Conservation (phyloP, 1,140 invertebrate genomes). For the Ylistrum balloti region DNA sequence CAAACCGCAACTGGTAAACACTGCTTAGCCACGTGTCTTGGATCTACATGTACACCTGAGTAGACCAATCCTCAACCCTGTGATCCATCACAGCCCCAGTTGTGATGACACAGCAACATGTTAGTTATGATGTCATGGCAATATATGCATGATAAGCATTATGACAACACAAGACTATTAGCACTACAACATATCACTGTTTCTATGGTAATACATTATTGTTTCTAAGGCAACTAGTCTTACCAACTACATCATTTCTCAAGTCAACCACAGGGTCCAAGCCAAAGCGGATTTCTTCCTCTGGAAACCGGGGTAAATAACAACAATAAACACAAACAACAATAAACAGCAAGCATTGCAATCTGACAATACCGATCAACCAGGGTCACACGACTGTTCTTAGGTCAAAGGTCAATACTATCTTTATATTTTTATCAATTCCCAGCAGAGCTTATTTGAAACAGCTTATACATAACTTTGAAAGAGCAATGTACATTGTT, state of each 20-base stretch:
- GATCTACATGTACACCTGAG: too few relatives aligned
- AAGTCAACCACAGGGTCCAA: conserved; percentile 70
- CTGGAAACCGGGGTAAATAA: conserved; percentile 61
- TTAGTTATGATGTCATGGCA: too few relatives aligned
- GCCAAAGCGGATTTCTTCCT: conserved; percentile 56
- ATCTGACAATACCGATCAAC: neutral
- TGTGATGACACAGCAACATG: too few relatives aligned
- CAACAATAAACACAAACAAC: conserved; percentile 44
- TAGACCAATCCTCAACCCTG: too few relatives aligned
- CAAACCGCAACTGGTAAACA: too few relatives aligned
- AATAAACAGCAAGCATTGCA: neutral
- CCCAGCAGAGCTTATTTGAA: too few relatives aligned
- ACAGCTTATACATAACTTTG: too few relatives aligned
- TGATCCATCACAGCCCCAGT: too few relatives aligned
- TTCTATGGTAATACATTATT: neutral
- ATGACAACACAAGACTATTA: neutral
- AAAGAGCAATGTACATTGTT: too few relatives aligned
- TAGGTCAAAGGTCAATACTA: neutral
- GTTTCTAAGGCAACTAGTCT: conserved; percentile 52
- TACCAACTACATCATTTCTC: conserved; percentile 71
- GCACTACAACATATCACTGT: neutral
- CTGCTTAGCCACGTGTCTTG: too few relatives aligned
- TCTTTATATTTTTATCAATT: too few relatives aligned
- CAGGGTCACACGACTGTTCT: neutral
- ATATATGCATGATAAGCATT: too few relatives aligned